Evolutionary conservation across 2,888 invertebrate genomes (phyloP).

Genomic region (Phaonia tiefii): DNA sequence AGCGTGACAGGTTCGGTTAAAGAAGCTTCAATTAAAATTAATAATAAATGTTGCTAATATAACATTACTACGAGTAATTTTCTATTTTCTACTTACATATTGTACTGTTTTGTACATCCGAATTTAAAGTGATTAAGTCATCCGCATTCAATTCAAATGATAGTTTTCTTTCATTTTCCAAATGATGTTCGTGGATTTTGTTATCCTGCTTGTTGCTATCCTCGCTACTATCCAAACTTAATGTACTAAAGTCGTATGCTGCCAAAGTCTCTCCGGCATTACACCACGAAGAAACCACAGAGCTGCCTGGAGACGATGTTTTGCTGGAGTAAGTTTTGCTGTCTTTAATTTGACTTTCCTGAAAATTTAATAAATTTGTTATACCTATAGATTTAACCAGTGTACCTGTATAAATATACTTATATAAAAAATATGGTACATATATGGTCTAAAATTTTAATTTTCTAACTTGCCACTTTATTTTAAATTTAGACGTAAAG

Average conservation of each 20-base stretch:
- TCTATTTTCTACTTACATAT: conserved; percentile 73
- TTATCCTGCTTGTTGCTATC: conserved; percentile 69
- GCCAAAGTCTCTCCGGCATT: conserved; percentile 86
- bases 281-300: conserved; percentile 79
- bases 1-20: conserved; percentile 68
- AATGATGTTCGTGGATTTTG: conserved; percentile 63
- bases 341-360: conserved; percentile 69
- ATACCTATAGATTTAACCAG: no score
- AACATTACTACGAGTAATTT: not conserved
- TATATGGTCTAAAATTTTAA: no score
- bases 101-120: conserved; percentile 76
- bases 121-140: conserved; percentile 74
- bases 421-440: no score
- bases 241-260: conserved; percentile 81
- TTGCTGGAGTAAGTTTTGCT: conserved; percentile 73
- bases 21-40: conserved; percentile 65
- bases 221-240: conserved; percentile 82
- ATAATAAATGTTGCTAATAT: not conserved
- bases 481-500: no score
- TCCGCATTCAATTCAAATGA: conserved; percentile 71
- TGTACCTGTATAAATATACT: no score
- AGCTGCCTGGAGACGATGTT: conserved; percentile 76
- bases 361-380: not conserved
- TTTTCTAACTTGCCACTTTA: no score
- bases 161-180: conserved; percentile 67